Evolutionary conservation across 30 jellyfish, hydroid and myxozoan species (phyloP), one percentile per base, ranked within the genome.

Genomic region (Mastigias papua): DNA sequence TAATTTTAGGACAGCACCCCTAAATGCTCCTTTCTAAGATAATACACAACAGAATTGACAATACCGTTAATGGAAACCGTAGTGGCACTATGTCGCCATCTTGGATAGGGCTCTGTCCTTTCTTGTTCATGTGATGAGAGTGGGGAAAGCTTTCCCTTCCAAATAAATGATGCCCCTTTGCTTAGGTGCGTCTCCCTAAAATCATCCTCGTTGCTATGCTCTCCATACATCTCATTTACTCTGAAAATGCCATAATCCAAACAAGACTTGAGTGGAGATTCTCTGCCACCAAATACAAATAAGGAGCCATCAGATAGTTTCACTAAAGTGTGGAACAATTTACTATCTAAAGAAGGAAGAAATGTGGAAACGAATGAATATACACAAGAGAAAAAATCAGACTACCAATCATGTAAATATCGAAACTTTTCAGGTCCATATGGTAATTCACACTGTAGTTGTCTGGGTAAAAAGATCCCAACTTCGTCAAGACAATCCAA

Each of bases 261-360:
- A 86, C 97, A 72, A 1, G 98, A 89, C 61, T 75, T 82, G 32
- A 33, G 33, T 11, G 99, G 99, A 13, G 99, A 86, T 16, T 50
- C 75, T 64, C 99, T 73, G 7, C 99, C 99, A 58, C 99, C 99
- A 76, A 83, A 90, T 50, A 90, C 30, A 79, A 89, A 95, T 11
- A 84, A n/a, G 33, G 66, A 61, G 33, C 81, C 73, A 50, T 89
- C 84, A 2, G 26, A 5, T 15, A 89, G 73, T 57, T 17, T 26
- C 6, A 93, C 69, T 23, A 73, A 50, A 3, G 98, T 29, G 64
- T 89, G 96, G 60, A 65, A 89, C 91, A 88, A 30, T 35, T 71
- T 60, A 34, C 61, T 35, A 2, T 46, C 97, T 87, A 50, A 30
- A 37, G 60, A 4, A 34, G 49, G 60, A 46, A 46, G 16, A 46